phyloP scores from a whole-genome alignment of 2,113 vertebrate genomes.

The Alligator sinensis region DNA sequence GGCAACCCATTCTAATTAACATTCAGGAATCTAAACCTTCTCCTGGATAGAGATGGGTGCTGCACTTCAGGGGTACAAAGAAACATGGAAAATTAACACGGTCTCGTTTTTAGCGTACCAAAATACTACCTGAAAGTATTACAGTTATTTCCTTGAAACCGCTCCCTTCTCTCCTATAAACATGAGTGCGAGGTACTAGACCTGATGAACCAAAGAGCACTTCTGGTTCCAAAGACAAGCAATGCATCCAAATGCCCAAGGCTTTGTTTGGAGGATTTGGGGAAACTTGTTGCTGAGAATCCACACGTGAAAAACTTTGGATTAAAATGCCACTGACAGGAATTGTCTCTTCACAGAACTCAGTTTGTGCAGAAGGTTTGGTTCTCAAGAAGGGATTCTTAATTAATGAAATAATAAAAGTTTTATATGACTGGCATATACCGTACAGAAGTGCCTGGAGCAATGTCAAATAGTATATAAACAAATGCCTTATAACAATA shows the following conservation, averaged over 20 bases:
- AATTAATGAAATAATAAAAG: slow-evolving; percentile 8
- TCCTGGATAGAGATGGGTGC: not conserved
- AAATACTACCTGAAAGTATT: not conserved
- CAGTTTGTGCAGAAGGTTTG: not conserved
- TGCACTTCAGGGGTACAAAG: slow-evolving; percentile 5
- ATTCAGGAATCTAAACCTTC: slow-evolving; percentile 8
- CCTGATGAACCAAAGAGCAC: not conserved
- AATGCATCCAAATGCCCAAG: not conserved
- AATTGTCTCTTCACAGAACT: not conserved
- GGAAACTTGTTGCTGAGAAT: not conserved
- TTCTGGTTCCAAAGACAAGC: not conserved
- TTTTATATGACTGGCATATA: not conserved
- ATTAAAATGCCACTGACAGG: not conserved
- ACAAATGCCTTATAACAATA: not conserved
- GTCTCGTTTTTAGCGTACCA: not conserved
- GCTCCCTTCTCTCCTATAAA: not conserved
- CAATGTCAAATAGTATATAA: not conserved
- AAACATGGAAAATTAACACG: not conserved
- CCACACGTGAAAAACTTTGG: not conserved
- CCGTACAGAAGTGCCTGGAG: not conserved
- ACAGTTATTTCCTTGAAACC: not conserved
- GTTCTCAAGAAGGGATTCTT: slow-evolving; percentile 3
- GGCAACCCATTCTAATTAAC: slow-evolving; percentile 53
- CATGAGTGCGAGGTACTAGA: not conserved
- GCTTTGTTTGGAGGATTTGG: not conserved